Percentiles rank a stretch among this genome's conserved stretches.
These are phyloP conservation scores for Corynorhinus townsendii DNA, from an alignment of 2,113 vertebrate genomes.

Conservation along the genomic window DNA sequence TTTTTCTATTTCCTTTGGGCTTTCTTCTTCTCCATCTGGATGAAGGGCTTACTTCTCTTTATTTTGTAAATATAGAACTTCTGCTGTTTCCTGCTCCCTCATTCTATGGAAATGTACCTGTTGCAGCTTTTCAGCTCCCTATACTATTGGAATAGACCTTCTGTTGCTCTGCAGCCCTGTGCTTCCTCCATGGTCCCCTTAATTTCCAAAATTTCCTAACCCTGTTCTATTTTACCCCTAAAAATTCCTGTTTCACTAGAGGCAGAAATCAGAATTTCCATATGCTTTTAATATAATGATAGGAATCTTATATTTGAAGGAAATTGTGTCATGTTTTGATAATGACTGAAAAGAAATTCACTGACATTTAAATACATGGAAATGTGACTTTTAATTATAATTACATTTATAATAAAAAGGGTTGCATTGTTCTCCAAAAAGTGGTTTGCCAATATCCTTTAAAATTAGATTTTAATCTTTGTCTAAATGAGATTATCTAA, in stretches of 20 bases:
- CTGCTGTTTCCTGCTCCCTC: too few species aligned
- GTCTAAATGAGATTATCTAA: constrained; percentile 15
- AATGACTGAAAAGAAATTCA: not conserved
- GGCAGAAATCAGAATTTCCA: not conserved
- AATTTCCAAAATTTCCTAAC: too few species aligned
- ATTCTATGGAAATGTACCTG: too few species aligned
- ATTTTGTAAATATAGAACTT: too few species aligned
- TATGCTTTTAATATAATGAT: not conserved
- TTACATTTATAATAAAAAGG: not conserved
- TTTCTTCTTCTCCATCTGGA: too few species aligned
- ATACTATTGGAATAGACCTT: too few species aligned
- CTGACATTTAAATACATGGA: not conserved
- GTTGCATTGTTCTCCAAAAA: not conserved
- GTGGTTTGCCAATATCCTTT: not conserved
- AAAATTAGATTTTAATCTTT: constrained; percentile 32
- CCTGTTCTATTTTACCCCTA: too few species aligned
- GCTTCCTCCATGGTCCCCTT: too few species aligned
- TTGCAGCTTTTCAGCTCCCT: too few species aligned
- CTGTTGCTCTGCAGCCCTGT: too few species aligned
- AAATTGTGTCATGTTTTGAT: constrained; percentile 42
- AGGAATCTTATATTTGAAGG: not conserved
- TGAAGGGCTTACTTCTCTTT: too few species aligned
- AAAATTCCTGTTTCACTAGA: not conserved
- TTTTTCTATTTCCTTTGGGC: too few species aligned
- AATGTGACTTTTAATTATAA: not conserved